Conservation (phyloP, 1,140 invertebrate species). For the Eciton burchellii region DNA sequence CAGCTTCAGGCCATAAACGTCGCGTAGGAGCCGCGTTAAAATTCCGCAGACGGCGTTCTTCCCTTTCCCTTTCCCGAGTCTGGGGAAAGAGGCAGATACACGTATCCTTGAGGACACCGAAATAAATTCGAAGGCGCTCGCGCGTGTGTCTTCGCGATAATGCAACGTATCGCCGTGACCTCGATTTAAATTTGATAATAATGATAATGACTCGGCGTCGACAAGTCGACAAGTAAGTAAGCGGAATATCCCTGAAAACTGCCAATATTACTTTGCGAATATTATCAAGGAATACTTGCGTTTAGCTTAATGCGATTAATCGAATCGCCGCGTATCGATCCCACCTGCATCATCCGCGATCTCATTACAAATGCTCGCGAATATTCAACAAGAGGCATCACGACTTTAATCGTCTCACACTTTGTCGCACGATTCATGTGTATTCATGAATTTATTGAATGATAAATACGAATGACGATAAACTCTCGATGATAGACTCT, state of each 20-base stretch:
- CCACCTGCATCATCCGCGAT: neutral
- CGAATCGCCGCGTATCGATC: neutral
- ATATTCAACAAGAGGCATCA: neutral
- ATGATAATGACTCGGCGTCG: neutral
- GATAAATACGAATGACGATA: neutral
- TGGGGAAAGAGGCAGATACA: neutral
- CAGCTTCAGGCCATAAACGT: slow-evolving; percentile 46
- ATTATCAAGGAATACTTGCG: neutral
- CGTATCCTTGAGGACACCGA: slow-evolving; percentile 41
- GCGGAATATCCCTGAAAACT: neutral
- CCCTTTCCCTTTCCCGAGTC: slow-evolving; percentile 3
- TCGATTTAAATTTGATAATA: slow-evolving; percentile 42
- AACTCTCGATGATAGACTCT: too few species aligned
- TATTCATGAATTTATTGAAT: neutral
- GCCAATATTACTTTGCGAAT: neutral
- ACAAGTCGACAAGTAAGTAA: slow-evolving; percentile 31
- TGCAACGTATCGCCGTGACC: neutral
- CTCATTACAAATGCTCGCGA: neutral
- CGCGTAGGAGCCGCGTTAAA: slow-evolving; percentile 26
- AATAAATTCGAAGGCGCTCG: slow-evolving; percentile 51
- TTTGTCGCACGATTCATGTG: slow-evolving; percentile 17
- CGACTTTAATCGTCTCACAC: neutral
- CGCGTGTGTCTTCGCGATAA: slow-evolving; percentile 31
- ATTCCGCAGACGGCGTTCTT: neutral
- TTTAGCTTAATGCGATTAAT: slow-evolving; percentile 1